Percentiles rank a stretch among this genome's conserved stretches.
Evolutionary conservation across 2,797 vertebrate species (phyloP).

Genomic region (Chaunax sp.): DNA sequence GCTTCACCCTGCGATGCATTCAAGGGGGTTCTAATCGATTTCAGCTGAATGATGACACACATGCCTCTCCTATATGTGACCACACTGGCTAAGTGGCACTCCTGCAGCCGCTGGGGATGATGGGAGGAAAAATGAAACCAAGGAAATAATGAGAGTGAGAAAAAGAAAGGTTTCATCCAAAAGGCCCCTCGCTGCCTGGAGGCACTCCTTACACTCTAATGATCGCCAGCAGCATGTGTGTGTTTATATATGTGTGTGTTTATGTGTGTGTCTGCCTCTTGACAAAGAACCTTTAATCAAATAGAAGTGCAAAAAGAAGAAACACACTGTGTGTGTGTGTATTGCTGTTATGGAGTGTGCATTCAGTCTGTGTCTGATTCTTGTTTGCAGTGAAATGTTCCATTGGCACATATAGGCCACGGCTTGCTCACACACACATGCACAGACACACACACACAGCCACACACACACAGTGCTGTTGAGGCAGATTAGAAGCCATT

Average conservation of each 20-base stretch:
- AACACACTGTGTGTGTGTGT: slow-evolving; percentile 28
- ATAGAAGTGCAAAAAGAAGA: slow-evolving; percentile 55
- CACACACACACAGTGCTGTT: slow-evolving; percentile 61
- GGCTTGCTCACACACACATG: slow-evolving; percentile 18
- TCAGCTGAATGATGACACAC: slow-evolving; percentile 12
- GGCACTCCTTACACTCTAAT: slow-evolving; percentile 76
- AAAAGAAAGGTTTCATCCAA: slow-evolving; percentile 74
- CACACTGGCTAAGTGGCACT: slow-evolving; percentile 59
- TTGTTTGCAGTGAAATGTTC: slow-evolving; percentile 33
- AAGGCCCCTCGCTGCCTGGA: slow-evolving; percentile 80
- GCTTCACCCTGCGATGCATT: no score
- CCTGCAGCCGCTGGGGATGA: slow-evolving; percentile 35
- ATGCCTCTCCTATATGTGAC: slow-evolving; percentile 22
- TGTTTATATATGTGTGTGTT: slow-evolving; percentile 15
- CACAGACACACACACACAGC: slow-evolving; percentile 8
- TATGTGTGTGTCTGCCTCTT: slow-evolving; percentile 29
- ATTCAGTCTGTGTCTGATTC: slow-evolving; percentile 38
- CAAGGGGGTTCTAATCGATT: slow-evolving; percentile 2
- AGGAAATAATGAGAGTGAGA: slow-evolving; percentile 70
- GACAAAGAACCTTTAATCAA: slow-evolving; percentile 61
- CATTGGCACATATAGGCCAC: slow-evolving; percentile 44
- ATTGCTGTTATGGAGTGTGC: slow-evolving; percentile 28
- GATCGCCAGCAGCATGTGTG: slow-evolving; percentile 55
- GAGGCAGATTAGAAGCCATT: slow-evolving; percentile 60
- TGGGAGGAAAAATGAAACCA: slow-evolving; percentile 26